Conservation (phyloP, 1,140 invertebrate genomes). For the Leptonema lineaticorne region DNA sequence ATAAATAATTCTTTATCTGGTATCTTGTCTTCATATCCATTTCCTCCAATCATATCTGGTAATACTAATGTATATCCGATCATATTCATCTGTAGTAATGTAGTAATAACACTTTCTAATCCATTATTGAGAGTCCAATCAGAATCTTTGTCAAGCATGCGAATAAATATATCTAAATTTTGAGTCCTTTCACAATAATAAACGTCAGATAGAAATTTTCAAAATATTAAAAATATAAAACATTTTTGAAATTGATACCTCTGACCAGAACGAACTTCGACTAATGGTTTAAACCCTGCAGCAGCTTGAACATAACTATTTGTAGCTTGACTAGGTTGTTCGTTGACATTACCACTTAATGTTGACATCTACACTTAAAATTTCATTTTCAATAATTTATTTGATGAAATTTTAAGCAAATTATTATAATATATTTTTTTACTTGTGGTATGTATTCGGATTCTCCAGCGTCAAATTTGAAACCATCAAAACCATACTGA, state of each 20-base stretch:
- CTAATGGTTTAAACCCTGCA: slow-evolving; percentile 63
- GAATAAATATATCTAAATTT: slow-evolving; percentile 75
- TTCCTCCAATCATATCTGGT: slow-evolving; percentile 92
- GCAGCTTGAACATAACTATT: slow-evolving; percentile 66
- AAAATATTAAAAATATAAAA: slow-evolving; percentile 7
- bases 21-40: slow-evolving; percentile 62
- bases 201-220: no score
- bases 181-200: no score
- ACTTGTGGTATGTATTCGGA: slow-evolving; percentile 61
- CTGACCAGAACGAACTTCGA: slow-evolving; percentile 70
- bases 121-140: slow-evolving; percentile 81
- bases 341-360: slow-evolving; percentile 50
- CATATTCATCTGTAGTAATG: slow-evolving; percentile 76
- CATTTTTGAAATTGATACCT: slow-evolving; percentile 45
- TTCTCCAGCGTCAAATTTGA: slow-evolving; percentile 95
- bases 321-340: slow-evolving; percentile 64
- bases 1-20: slow-evolving; percentile 80
- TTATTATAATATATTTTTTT: slow-evolving; percentile 3
- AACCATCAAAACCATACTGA: slow-evolving; percentile 74
- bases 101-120: slow-evolving; percentile 74
- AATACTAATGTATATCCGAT: slow-evolving; percentile 84
- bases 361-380: slow-evolving; percentile 49
- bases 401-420: background rate
- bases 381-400: background rate
- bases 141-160: slow-evolving; percentile 87